These are phyloP conservation scores for Chouioia cunea DNA, from an alignment of 2,888 invertebrate species.

Conservation along the genomic window DNA sequence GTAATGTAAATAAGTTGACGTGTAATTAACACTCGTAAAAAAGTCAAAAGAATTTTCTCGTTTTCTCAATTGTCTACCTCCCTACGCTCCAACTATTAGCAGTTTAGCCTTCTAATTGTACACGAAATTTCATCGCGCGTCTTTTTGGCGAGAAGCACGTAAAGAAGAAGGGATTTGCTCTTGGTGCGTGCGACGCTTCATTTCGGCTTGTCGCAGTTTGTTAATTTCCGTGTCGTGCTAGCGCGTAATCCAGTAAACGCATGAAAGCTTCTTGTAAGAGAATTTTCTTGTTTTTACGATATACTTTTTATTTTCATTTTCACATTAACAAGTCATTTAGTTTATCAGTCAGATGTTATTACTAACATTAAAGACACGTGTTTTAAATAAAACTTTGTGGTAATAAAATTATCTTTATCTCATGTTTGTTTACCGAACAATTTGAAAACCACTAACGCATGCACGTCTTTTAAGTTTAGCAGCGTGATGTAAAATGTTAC, in stretches of 20 bases:
- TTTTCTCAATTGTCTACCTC: neutral
- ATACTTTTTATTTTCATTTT: neutral
- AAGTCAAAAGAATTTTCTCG: conserved; percentile 10
- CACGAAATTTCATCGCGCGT: conserved; percentile 5
- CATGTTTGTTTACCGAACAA: too few species aligned
- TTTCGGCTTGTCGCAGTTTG: conserved; percentile 48
- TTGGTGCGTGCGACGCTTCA: conserved; percentile 36
- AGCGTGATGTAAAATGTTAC: too few species aligned
- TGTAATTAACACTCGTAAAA: conserved; percentile 32
- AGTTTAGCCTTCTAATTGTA: conserved; percentile 43
- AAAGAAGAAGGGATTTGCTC: conserved; percentile 23
- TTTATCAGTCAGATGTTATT: too few species aligned
- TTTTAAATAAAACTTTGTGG: too few species aligned
- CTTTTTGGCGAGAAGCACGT: neutral
- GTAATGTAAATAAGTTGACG: neutral
- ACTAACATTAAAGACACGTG: too few species aligned
- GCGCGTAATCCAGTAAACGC: conserved; percentile 19
- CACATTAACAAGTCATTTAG: too few species aligned
- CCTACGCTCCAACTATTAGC: conserved; percentile 35
- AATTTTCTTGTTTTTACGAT: conserved; percentile 8
- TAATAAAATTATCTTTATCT: too few species aligned
- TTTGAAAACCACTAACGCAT: too few species aligned
- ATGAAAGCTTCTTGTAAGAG: conserved; percentile 11
- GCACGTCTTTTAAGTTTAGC: too few species aligned
- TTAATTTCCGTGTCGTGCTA: conserved; percentile 45